These are phyloP conservation scores for Halictus rubicundus DNA, from an alignment of 1,140 invertebrate genomes.

Conservation along the genomic window DNA sequence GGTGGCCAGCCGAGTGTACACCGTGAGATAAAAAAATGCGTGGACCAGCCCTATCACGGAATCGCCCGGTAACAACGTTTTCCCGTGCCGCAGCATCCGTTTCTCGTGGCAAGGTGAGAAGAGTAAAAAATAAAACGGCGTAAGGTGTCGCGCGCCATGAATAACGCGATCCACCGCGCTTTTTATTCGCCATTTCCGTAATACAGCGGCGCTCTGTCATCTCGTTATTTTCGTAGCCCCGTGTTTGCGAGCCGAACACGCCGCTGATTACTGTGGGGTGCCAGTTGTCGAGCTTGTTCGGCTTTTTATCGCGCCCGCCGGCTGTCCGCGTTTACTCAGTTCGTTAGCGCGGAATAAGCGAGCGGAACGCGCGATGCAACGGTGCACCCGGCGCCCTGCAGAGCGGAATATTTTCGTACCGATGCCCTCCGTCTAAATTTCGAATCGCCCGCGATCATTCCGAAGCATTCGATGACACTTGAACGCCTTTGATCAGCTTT, in stretches of 20 bases:
- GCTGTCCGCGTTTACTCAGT: conserved; percentile 17
- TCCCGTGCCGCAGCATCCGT: neutral
- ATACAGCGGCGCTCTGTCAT: neutral
- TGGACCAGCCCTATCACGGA: too few species aligned
- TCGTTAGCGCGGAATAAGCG: conserved; percentile 22
- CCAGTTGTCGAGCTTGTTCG: conserved; percentile 1
- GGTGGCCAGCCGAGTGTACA: too few species aligned
- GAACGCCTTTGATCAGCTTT: too few species aligned
- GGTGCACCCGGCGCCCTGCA: neutral
- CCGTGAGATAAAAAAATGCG: too few species aligned
- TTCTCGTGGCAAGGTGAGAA: neutral
- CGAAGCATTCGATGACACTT: neutral
- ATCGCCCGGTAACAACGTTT: neutral
- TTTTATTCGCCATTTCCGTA: neutral
- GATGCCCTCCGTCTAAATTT: too few species aligned
- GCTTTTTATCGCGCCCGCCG: conserved; percentile 13
- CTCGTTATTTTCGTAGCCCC: neutral
- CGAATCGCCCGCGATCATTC: neutral
- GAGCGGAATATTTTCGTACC: neutral
- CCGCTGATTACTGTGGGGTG: neutral
- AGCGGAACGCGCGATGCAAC: neutral
- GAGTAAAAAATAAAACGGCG: neutral
- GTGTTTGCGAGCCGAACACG: neutral
- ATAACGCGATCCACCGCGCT: neutral
- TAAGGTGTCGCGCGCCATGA: neutral